phyloP scores from a whole-genome alignment of 1,140 invertebrate species.

The Pseudomyrmex cubaensis region DNA sequence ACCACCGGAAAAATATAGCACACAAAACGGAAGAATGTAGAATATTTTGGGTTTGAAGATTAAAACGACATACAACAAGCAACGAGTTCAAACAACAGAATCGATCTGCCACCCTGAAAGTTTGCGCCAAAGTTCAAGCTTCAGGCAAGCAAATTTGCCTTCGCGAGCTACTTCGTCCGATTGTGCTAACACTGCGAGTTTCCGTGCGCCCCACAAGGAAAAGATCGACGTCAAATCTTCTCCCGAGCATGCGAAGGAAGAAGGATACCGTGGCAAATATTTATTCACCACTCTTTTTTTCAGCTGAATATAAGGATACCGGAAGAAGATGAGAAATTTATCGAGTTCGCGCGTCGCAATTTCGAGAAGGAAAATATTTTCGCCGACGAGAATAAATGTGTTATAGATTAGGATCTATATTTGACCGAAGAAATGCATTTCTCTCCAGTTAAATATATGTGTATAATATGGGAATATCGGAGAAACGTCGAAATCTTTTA shows the following conservation, averaged over 20 bases:
- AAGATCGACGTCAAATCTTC: constrained; percentile 56
- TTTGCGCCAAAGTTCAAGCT: constrained; percentile 52
- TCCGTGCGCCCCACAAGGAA: constrained; percentile 39
- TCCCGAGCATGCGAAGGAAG: constrained; percentile 13
- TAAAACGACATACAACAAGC: constrained; percentile 8
- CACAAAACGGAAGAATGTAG: not conserved
- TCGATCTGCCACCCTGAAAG: constrained; percentile 45
- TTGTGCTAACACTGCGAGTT: constrained; percentile 54
- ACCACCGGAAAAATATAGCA: not conserved
- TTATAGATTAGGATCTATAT: constrained; percentile 17
- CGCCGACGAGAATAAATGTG: not conserved
- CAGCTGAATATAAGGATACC: constrained; percentile 2
- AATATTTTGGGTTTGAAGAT: not conserved
- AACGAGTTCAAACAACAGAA: constrained; percentile 41
- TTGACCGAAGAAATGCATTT: not conserved
- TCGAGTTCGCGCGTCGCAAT: constrained; percentile 13
- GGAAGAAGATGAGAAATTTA: constrained; percentile 10
- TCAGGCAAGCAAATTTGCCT: constrained; percentile 54
- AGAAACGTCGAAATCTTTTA: too few relatives aligned
- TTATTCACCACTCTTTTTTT: constrained; percentile 52
- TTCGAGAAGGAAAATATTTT: constrained; percentile 20
- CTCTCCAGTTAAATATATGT: not conserved
- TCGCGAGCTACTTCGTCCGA: constrained; percentile 49
- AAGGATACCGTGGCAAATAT: constrained; percentile 41
- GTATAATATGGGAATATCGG: not conserved